Conservation (phyloP, 2,888 invertebrate species). For the Kryphioiulus occultus region DNA sequence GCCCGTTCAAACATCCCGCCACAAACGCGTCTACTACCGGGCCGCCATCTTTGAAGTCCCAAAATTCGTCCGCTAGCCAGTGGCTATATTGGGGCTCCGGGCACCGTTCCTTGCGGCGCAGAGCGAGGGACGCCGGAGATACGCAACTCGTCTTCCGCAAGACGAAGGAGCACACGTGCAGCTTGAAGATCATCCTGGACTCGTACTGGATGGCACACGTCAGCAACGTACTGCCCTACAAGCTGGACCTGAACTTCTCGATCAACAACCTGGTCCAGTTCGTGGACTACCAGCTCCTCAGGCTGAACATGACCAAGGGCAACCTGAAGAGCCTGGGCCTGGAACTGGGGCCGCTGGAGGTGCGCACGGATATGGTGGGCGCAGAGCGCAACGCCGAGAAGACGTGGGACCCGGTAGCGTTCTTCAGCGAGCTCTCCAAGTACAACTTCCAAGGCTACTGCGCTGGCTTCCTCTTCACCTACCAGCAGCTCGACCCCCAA, state of each 20-base stretch:
- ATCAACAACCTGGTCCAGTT: neutral
- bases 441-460: constrained; percentile 17
- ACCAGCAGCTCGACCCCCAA: neutral
- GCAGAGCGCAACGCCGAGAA: neutral
- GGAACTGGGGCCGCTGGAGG: neutral
- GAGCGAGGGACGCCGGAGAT: too few species aligned
- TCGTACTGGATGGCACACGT: neutral
- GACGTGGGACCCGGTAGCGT: neutral
- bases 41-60: neutral
- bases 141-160: neutral
- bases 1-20: neutral
- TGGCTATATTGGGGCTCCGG: too few species aligned
- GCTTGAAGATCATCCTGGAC: neutral
- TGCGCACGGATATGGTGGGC: accelerated
- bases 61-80: too few species aligned
- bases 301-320: neutral
- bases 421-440: neutral
- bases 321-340: too few species aligned
- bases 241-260: neutral
- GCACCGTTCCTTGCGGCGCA: too few species aligned
- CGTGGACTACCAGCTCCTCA: neutral
- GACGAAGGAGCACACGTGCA: neutral
- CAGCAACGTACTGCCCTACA: neutral
- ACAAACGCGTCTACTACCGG: neutral
- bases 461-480: constrained; percentile 44